Percentiles rank a stretch among this genome's conserved stretches.
These are phyloP conservation scores for Aporophyla lueneburgensis DNA, from an alignment of 2,888 invertebrate species.

Conservation along the genomic window DNA sequence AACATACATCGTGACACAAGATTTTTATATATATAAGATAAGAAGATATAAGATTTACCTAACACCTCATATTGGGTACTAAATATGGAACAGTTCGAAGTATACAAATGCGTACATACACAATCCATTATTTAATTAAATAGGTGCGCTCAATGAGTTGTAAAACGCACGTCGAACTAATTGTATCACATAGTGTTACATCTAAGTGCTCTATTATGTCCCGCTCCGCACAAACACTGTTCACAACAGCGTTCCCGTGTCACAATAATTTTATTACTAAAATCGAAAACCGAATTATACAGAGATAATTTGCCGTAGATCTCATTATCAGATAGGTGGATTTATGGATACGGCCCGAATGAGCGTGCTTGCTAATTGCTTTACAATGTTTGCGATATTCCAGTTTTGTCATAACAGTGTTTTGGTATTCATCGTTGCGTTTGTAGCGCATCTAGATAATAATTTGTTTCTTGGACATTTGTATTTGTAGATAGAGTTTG, in stretches of 20 bases:
- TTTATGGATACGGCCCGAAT: constrained; percentile 71
- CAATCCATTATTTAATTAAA: constrained; percentile 24
- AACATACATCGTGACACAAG: no score
- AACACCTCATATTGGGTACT: not conserved
- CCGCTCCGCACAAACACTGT: not conserved
- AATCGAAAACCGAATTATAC: constrained; percentile 69
- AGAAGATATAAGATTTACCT: no score
- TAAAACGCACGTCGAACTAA: constrained; percentile 40
- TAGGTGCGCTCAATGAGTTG: constrained; percentile 37
- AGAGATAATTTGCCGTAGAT: constrained; percentile 74
- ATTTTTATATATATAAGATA: no score
- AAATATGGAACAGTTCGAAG: not conserved
- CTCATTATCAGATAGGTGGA: constrained; percentile 73
- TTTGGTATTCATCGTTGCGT: constrained; percentile 30
- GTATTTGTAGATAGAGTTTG: constrained; percentile 22
- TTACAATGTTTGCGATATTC: constrained; percentile 66
- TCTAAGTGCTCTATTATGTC: constrained; percentile 62
- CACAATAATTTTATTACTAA: constrained; percentile 67
- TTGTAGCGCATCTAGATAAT: constrained; percentile 53
- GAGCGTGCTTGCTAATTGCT: constrained; percentile 70
- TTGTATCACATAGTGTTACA: constrained; percentile 20
- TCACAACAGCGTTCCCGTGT: constrained; percentile 46
- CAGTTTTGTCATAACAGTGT: constrained; percentile 58
- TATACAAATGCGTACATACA: constrained; percentile 3
- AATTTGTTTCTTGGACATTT: constrained; percentile 41